phyloP scores from a whole-genome alignment of 2,888 invertebrate genomes.

The Platypus cylindrus region DNA sequence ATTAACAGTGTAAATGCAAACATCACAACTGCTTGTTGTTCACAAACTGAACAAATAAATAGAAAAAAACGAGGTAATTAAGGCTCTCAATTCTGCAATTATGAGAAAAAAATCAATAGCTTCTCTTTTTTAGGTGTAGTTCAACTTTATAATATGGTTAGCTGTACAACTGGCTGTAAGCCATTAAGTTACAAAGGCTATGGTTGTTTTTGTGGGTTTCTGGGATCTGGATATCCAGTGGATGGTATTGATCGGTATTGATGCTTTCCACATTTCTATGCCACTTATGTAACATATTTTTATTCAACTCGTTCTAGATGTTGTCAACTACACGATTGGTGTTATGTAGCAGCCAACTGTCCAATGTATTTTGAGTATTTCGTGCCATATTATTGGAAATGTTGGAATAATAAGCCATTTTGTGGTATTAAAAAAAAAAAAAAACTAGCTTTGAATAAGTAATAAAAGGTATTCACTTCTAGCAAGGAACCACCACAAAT shows the following conservation, averaged over 20 bases:
- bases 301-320: no score
- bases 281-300: conserved; percentile 18
- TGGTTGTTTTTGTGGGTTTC: conserved; percentile 81
- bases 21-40: no score
- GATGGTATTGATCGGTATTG: conserved; percentile 68
- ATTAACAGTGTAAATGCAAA: no score
- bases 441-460: conserved; percentile 25
- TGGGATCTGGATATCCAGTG: conserved; percentile 64
- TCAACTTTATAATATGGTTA: conserved; percentile 75
- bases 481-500: conserved; percentile 45
- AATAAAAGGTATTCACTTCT: conserved; percentile 15
- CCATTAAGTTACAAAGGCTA: conserved; percentile 76
- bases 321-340: conserved; percentile 75
- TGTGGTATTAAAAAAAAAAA: no score
- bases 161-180: conserved; percentile 74
- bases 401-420: conserved; percentile 61
- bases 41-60: conserved; percentile 4
- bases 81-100: no score
- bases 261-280: not conserved
- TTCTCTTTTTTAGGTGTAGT: conserved; percentile 51
- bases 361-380: conserved; percentile 72
- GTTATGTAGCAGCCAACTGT: conserved; percentile 69
- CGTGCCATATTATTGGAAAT: conserved; percentile 80
- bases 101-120: no score
- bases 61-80: conserved; percentile 8